These are phyloP conservation scores for Variabilichromis moorii DNA, from an alignment of 2,113 vertebrate genomes.

Conservation along the genomic window DNA sequence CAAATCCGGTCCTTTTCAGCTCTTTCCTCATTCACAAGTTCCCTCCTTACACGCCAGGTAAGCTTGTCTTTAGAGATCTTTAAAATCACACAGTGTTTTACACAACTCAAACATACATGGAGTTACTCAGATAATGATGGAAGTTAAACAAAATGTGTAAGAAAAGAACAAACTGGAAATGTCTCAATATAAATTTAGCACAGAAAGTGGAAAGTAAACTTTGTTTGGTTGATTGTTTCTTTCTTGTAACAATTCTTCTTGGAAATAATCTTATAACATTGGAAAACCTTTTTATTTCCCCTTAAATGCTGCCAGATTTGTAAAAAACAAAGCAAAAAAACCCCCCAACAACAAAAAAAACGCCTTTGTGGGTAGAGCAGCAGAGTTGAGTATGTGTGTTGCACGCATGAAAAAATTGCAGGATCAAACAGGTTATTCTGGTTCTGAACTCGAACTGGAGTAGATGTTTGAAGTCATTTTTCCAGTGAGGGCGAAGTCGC, in stretches of 20 bases:
- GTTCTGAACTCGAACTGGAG: neutral
- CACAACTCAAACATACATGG: neutral
- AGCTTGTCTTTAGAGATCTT: neutral
- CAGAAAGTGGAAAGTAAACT: neutral
- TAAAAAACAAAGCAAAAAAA: neutral
- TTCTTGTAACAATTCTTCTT: neutral
- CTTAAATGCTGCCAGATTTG: neutral
- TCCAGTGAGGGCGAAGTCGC: neutral
- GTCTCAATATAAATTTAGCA: neutral
- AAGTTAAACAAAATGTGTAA: neutral
- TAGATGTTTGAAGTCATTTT: neutral
- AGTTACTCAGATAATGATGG: neutral
- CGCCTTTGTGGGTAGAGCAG: neutral
- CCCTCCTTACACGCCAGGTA: neutral
- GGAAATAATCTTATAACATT: neutral
- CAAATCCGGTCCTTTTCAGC: slow-evolving; percentile 20
- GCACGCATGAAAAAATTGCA: neutral
- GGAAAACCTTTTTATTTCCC: neutral
- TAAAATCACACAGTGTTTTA: neutral
- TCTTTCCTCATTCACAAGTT: neutral
- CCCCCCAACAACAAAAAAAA: rapidly evolving
- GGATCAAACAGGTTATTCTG: neutral
- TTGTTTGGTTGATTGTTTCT: neutral
- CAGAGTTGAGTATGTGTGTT: neutral
- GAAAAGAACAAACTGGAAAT: neutral